Percentiles rank a stretch among this genome's conserved stretches.
Conservation (phyloP, 35 echinoderm and acorn worm genomes). For the Acanthaster planci region DNA sequence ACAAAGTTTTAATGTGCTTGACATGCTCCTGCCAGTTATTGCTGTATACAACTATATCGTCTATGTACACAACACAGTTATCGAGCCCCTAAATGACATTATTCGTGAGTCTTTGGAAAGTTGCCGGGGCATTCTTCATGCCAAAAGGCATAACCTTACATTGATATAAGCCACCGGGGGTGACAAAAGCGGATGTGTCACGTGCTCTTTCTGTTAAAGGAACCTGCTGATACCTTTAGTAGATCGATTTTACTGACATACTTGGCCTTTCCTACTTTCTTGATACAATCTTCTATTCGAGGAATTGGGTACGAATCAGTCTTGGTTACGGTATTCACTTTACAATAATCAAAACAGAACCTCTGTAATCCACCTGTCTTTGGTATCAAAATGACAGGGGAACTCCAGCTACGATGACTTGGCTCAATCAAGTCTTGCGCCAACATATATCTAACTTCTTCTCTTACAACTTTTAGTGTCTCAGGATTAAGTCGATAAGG, state of each 20-base stretch:
- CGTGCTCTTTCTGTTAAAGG: slow-evolving; percentile 16
- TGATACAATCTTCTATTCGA: slow-evolving; percentile 69
- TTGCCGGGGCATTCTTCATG: slow-evolving; percentile 69
- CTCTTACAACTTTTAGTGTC: slow-evolving; percentile 42
- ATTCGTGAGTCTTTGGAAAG: slow-evolving; percentile 68
- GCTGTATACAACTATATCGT: slow-evolving; percentile 61
- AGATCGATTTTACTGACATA: slow-evolving; percentile 73
- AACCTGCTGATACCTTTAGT: slow-evolving; percentile 36
- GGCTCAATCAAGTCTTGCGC: slow-evolving; percentile 64
- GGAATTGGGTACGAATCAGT: slow-evolving; percentile 76
- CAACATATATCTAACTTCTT: slow-evolving; percentile 76
- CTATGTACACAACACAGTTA: slow-evolving; percentile 56
- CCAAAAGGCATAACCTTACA: slow-evolving; percentile 77
- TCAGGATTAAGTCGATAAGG: slow-evolving; percentile 67
- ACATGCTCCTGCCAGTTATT: slow-evolving; percentile 52
- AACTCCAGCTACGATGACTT: slow-evolving; percentile 64
- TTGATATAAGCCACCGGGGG: slow-evolving; percentile 43
- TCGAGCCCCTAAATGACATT: slow-evolving; percentile 7
- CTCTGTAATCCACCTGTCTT: slow-evolving; percentile 46
- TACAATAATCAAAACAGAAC: slow-evolving; percentile 69
- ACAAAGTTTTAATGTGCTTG: neutral
- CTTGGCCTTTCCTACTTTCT: slow-evolving; percentile 62
- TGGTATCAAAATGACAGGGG: slow-evolving; percentile 55
- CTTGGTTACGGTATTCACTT: slow-evolving; percentile 62
- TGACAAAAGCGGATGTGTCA: slow-evolving; percentile 59